phyloP scores from a whole-genome alignment of 2,797 vertebrate genomes.

The Sebastes matsubarae region DNA sequence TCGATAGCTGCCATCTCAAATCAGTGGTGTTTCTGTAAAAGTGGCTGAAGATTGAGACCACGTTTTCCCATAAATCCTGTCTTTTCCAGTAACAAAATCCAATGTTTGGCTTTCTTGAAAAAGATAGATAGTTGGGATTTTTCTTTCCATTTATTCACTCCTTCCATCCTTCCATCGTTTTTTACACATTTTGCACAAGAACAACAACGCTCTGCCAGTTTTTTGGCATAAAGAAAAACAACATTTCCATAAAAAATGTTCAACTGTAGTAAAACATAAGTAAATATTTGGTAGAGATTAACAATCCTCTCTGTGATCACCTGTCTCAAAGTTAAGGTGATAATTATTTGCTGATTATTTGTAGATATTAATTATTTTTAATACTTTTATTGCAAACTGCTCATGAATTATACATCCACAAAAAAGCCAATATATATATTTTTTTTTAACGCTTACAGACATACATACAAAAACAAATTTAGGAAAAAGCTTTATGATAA shows the following conservation, averaged over 20 bases:
- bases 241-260: fast-evolving
- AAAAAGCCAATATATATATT: no score
- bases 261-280: background rate
- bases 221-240: background rate
- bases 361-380: background rate
- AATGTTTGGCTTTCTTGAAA: background rate
- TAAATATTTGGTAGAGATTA: background rate
- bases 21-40: background rate
- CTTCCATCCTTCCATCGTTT: fast-evolving
- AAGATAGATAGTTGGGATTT: no score
- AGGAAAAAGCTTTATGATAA: no score
- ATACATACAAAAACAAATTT: no score
- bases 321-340: fast-evolving
- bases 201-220: background rate
- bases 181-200: background rate
- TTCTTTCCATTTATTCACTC: no score
- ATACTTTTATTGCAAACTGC: no score
- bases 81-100: conserved; percentile 4
- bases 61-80: background rate
- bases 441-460: no score
- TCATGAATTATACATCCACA: no score
- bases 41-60: background rate
- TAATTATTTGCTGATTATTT: no score
- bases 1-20: background rate
- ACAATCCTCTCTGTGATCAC: no score